phyloP scores from a whole-genome alignment of 2,888 invertebrate genomes.

The Coenonympha glycerion region DNA sequence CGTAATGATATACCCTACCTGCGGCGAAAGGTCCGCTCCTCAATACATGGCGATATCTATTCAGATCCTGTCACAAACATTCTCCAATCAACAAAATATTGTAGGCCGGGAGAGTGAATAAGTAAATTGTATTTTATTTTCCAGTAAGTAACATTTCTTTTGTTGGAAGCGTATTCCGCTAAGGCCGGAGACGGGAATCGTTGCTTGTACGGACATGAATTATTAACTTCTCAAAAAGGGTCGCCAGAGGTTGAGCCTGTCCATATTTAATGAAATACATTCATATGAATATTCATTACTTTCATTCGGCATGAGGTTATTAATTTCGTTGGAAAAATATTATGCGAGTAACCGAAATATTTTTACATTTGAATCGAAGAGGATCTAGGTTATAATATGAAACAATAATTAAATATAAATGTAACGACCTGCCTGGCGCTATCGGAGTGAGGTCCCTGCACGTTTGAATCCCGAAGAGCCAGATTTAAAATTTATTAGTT shows the following conservation, averaged over 20 bases:
- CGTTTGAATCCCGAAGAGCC: no score
- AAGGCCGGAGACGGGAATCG: not conserved
- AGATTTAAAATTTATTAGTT: no score
- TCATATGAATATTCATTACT: not conserved
- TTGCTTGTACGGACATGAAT: not conserved
- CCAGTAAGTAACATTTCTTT: not conserved
- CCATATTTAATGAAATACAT: constrained; percentile 1
- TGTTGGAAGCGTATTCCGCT: not conserved
- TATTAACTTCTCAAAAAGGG: constrained; percentile 2
- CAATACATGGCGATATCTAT: constrained; percentile 16
- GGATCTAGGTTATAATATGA: no score
- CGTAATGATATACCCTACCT: constrained; percentile 22
- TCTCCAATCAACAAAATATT: constrained; percentile 7
- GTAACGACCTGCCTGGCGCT: no score
- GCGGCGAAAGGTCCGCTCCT: constrained; percentile 18
- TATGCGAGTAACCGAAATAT: no score
- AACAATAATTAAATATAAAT: no score
- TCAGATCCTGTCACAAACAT: constrained; percentile 23
- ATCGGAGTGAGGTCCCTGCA: no score
- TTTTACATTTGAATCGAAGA: no score
- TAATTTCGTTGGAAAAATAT: no score
- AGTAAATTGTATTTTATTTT: not conserved
- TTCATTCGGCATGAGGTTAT: not conserved
- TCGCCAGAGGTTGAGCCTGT: not conserved
- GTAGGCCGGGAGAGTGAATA: not conserved